Evolutionary conservation across 1,140 invertebrate species (phyloP), one percentile per base, ranked within the genome.

Genomic region (Aphaenogaster floridana): DNA sequence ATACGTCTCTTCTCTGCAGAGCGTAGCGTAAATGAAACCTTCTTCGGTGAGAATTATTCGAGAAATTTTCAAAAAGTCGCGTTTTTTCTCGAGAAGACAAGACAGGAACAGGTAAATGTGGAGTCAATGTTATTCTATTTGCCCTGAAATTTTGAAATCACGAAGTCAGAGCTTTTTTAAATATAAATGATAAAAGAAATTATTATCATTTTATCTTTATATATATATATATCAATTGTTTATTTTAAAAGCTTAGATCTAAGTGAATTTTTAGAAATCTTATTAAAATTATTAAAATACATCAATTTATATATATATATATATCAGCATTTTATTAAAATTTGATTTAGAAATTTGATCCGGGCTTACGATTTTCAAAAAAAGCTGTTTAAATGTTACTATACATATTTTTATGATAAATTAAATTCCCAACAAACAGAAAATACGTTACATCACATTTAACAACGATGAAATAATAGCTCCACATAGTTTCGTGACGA

Each of bases 21-120:
- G 39, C 13, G 13, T n/a, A 59, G 52, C 52, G 8, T 66, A 63
- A 36, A 7, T 28, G 6, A n/a, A 74, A 48, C 50, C 71, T 34
- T 83, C 15, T 13, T 15, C 11, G n/a, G 5, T n/a, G 28, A 39
- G 63, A 72, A 34, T 81, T 71, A 81, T 71, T 69, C 34, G 64
- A 71, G 48, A 81, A 57, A 81, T 81, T 59, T 72, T 72, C 17
- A 34, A 72, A 72, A 74, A 83, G 21, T 59, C 42, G 9, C 17
- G 52, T 15, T 28, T 21, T 34, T 48, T 59, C 15, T 11, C 15
- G 4, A 50, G 7, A 52, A 69, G 15, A 39, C 64, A 34, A 45
- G 1, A 59, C 17, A 3, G 21, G 0, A 13, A 11, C 28, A 13
- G 3, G 28, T 11, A 59, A 74, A 68, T 13, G 9, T 66, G 6